Conservation (phyloP, 2,888 invertebrate genomes). For the Gisinianus flammeolus region DNA sequence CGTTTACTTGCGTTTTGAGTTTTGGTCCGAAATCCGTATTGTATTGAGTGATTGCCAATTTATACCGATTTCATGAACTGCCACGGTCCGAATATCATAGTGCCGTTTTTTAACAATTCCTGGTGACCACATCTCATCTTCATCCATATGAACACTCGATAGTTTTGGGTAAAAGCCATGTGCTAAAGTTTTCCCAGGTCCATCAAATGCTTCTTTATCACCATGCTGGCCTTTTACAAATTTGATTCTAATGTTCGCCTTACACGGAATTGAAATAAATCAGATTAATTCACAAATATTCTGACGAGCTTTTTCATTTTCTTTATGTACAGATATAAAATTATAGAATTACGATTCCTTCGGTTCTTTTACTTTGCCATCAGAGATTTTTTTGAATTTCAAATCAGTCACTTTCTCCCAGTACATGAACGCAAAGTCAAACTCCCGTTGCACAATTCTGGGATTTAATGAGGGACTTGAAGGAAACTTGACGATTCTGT, state of each 20-base stretch:
- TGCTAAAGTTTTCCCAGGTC: slow-evolving; percentile 83
- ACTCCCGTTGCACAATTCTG: slow-evolving; percentile 35
- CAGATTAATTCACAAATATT: not conserved
- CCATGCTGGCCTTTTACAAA: slow-evolving; percentile 44
- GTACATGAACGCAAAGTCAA: slow-evolving; percentile 45
- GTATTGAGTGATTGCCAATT: too few species aligned
- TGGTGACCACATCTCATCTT: slow-evolving; percentile 43
- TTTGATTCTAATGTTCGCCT: slow-evolving; percentile 49
- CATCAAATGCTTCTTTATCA: slow-evolving; percentile 45
- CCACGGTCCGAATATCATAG: slow-evolving; percentile 19
- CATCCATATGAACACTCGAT: slow-evolving; percentile 48
- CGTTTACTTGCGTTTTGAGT: too few species aligned
- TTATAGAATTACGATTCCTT: not conserved
- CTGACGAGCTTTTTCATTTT: slow-evolving; percentile 26
- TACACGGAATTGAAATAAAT: slow-evolving; percentile 4
- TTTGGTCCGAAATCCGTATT: too few species aligned
- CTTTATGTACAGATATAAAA: not conserved
- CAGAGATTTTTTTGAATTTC: slow-evolving; percentile 46
- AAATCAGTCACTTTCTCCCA: slow-evolving; percentile 49
- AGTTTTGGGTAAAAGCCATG: slow-evolving; percentile 91
- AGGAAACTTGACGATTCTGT: slow-evolving; percentile 43
- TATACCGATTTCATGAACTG: slow-evolving; percentile 30
- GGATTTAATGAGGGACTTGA: not conserved
- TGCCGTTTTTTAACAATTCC: slow-evolving; percentile 5
- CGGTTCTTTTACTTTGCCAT: slow-evolving; percentile 4